phyloP scores from a whole-genome alignment of 2,888 invertebrate genomes.

The Drosophila diplacantha region DNA sequence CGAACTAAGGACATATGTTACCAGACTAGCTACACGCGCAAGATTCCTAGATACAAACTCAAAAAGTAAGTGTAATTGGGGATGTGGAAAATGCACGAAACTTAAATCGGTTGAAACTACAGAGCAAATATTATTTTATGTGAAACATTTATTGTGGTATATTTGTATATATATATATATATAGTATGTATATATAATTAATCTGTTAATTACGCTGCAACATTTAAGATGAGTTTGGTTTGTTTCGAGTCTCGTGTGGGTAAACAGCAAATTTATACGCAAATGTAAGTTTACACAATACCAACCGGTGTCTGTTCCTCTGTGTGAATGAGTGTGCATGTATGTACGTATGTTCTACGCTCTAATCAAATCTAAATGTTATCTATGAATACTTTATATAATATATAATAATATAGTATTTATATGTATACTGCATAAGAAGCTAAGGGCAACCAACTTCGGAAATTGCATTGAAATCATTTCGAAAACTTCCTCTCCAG shows the following conservation, averaged over 20 bases:
- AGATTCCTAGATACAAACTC: no score
- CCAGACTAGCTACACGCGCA: constrained; percentile 37
- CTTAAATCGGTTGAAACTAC: constrained; percentile 51
- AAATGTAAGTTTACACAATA: constrained; percentile 43
- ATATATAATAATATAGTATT: constrained; percentile 43
- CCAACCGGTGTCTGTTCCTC: constrained; percentile 40
- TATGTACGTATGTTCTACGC: constrained; percentile 46
- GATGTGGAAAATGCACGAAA: constrained; percentile 8
- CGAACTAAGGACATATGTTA: constrained; percentile 21
- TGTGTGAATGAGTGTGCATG: constrained; percentile 30
- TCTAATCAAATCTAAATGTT: constrained; percentile 56
- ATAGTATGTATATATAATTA: constrained; percentile 37
- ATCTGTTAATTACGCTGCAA: constrained; percentile 52
- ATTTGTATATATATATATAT: constrained; percentile 38
- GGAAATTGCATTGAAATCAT: constrained; percentile 47
- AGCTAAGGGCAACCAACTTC: constrained; percentile 60
- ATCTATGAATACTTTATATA: constrained; percentile 56
- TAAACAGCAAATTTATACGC: constrained; percentile 41
- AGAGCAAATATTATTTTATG: constrained; percentile 57
- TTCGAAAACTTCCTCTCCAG: constrained; percentile 20
- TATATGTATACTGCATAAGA: constrained; percentile 53
- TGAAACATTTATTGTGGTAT: constrained; percentile 67
- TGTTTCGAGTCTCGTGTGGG: constrained; percentile 24
- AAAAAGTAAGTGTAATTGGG: no score
- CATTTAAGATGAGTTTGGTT: constrained; percentile 48